Percentiles rank a stretch among this genome's conserved stretches.
phyloP scores from a whole-genome alignment of 2,797 vertebrate species.

The Acrocephalus scirpaceus region DNA sequence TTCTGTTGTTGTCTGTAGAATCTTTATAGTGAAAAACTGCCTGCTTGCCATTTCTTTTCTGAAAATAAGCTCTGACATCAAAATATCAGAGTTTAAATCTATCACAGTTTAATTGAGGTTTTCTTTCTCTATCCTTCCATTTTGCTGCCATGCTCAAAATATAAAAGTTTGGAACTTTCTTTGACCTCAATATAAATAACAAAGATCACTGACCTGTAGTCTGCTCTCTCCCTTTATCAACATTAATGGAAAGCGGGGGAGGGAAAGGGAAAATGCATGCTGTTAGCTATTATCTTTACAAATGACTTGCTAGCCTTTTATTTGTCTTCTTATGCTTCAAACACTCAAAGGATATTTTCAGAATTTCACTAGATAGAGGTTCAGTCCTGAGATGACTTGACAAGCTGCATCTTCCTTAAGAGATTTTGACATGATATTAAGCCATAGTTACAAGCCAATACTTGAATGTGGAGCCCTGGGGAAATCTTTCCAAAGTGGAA shows the following conservation, averaged over 20 bases:
- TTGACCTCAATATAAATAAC: constrained; percentile 71
- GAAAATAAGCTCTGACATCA: not conserved
- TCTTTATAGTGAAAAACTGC: not conserved
- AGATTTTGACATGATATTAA: constrained; percentile 91
- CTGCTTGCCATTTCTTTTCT: not conserved
- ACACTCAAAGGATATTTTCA: constrained; percentile 82
- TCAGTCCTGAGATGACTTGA: constrained; percentile 80
- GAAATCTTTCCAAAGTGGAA: constrained; percentile 86
- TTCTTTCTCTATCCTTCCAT: not conserved
- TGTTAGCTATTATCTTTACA: constrained; percentile 86
- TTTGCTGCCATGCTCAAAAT: not conserved
- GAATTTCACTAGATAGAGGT: constrained; percentile 74
- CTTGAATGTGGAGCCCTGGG: constrained; percentile 84
- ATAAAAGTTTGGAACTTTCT: constrained; percentile 41
- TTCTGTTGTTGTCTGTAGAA: not conserved
- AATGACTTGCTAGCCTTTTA: constrained; percentile 83
- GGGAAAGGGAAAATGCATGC: constrained; percentile 77
- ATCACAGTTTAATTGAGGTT: not conserved
- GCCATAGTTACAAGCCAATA: constrained; percentile 89
- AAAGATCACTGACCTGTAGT: constrained; percentile 43
- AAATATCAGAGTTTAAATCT: not conserved
- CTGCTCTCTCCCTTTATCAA: constrained; percentile 72
- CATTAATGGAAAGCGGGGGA: constrained; percentile 80
- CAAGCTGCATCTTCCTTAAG: constrained; percentile 85
- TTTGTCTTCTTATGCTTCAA: constrained; percentile 80